phyloP scores from a whole-genome alignment of 2,113 vertebrate species.

The Stegastes partitus region DNA sequence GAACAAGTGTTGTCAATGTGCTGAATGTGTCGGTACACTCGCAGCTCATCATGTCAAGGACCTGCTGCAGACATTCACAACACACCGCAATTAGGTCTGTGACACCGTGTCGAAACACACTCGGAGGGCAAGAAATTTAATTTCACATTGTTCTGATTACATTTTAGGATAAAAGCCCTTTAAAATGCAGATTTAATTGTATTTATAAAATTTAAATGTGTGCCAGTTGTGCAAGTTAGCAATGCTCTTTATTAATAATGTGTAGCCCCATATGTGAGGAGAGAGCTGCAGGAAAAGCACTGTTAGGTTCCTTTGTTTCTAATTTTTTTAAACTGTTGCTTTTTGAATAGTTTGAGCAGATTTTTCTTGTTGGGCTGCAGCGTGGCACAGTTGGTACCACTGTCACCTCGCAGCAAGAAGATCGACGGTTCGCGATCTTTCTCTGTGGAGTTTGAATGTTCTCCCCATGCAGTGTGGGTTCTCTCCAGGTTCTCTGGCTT shows the following conservation, averaged over 20 bases:
- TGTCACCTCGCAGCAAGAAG: no score
- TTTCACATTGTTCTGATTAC: neutral
- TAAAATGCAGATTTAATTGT: neutral
- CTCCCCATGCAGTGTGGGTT: no score
- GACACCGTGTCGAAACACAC: conserved; percentile 16
- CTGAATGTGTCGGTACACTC: conserved; percentile 29
- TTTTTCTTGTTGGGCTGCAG: no score
- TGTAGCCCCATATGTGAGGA: neutral
- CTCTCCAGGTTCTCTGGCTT: no score
- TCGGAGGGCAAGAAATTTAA: neutral
- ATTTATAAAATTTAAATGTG: neutral
- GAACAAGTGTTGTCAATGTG: conserved; percentile 26
- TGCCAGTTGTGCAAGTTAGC: neutral
- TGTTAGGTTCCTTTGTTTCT: no score
- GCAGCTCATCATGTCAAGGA: conserved; percentile 49
- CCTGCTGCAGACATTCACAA: conserved; percentile 17
- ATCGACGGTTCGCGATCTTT: no score
- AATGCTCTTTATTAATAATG: neutral
- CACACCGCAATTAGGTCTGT: conserved; percentile 16
- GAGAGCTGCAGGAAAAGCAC: neutral
- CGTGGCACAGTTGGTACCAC: no score
- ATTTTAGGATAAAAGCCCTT: neutral
- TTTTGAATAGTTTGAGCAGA: no score
- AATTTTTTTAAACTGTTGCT: no score
- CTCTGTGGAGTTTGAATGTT: no score